These are phyloP conservation scores for Lordiphosa andalusiaca DNA, from an alignment of 2,888 invertebrate genomes.

Conservation along the genomic window DNA sequence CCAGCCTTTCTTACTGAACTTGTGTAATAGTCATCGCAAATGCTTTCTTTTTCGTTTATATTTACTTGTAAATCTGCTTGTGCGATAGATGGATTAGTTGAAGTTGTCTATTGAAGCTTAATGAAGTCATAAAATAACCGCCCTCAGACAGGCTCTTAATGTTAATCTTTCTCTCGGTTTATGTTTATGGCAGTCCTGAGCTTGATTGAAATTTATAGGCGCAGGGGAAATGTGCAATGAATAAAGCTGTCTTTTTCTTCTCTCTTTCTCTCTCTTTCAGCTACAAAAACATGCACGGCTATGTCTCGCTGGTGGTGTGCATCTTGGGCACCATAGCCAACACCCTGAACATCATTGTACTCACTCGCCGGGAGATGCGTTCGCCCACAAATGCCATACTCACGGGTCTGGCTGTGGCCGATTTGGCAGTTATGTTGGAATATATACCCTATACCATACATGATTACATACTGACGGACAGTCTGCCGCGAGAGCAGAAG, in stretches of 20 bases:
- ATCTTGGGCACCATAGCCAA: constrained; percentile 94
- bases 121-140: no score
- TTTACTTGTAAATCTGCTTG: no score
- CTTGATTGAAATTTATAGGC: no score
- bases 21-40: no score
- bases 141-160: no score
- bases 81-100: no score
- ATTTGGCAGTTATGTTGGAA: constrained; percentile 95
- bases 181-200: no score
- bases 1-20: no score
- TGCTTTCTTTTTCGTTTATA: no score
- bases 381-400: constrained; percentile 95
- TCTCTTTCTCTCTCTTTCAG: constrained; percentile 62
- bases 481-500: constrained; percentile 81
- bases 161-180: no score
- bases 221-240: no score
- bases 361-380: constrained; percentile 93
- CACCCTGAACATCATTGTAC: constrained; percentile 93
- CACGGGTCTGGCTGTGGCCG: constrained; percentile 93
- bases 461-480: constrained; percentile 84
- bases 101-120: no score
- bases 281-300: constrained; percentile 90
- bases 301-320: constrained; percentile 92
- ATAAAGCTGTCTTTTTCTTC: background rate
- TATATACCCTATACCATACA: constrained; percentile 95